Evolutionary conservation across 2,888 invertebrate species (phyloP).

Genomic region (Pammene aurita): DNA sequence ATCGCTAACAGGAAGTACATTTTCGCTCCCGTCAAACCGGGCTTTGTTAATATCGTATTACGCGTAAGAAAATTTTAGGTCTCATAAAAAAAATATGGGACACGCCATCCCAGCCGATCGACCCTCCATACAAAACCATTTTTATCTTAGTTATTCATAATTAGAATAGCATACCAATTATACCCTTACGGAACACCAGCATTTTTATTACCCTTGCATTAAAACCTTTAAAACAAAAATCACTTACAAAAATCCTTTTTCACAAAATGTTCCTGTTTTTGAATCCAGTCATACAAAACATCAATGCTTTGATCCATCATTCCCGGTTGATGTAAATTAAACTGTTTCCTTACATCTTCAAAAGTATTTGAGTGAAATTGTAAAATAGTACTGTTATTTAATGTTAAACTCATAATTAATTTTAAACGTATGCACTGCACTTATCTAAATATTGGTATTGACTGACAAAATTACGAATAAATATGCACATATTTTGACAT

Average conservation of each 20-base stretch:
- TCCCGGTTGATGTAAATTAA: constrained; percentile 28
- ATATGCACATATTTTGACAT: not conserved
- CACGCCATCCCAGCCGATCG: too few species aligned
- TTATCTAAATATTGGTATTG: not conserved
- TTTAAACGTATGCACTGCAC: not conserved
- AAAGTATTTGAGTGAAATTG: constrained; percentile 5
- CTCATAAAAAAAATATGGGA: too few species aligned
- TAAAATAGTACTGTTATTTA: constrained; percentile 12
- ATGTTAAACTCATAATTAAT: constrained; percentile 13
- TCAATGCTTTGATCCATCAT: constrained; percentile 42
- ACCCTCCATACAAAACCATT: too few species aligned
- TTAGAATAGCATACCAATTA: too few species aligned
- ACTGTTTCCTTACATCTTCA: constrained; percentile 8
- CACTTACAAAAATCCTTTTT: constrained; percentile 45
- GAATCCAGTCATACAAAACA: constrained; percentile 41
- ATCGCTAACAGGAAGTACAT: too few species aligned
- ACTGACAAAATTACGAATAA: constrained; percentile 9
- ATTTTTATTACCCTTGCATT: too few species aligned
- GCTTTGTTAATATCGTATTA: too few species aligned
- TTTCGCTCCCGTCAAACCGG: too few species aligned
- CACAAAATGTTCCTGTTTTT: constrained; percentile 42
- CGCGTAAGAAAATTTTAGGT: too few species aligned
- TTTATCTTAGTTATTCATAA: too few species aligned
- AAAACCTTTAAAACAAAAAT: not conserved
- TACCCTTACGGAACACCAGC: too few species aligned